Evolutionary conservation across 2,113 vertebrate species (phyloP).

Genomic region (Ophiodon elongatus): DNA sequence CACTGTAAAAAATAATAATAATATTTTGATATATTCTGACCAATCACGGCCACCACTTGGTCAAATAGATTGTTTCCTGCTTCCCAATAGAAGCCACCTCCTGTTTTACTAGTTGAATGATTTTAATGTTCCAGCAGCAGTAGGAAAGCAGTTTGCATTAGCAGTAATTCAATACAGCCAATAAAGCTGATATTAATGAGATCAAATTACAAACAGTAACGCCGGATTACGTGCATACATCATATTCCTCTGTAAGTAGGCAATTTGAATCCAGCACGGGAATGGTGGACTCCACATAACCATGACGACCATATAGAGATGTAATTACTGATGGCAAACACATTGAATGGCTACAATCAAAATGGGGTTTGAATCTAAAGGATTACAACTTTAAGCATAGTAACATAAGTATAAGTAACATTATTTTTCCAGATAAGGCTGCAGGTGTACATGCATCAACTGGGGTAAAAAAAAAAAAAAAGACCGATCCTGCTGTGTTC

Average conservation of each 20-base stretch:
- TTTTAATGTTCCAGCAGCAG: neutral
- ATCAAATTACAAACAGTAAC: neutral
- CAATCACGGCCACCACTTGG: no score
- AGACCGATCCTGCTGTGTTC: neutral
- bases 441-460: neutral
- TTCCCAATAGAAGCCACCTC: neutral
- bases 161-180: neutral
- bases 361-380: neutral
- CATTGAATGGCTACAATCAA: neutral
- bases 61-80: no score
- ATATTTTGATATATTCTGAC: no score
- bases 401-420: neutral
- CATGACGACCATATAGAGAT: neutral
- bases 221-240: neutral
- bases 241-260: neutral
- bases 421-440: neutral
- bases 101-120: neutral
- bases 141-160: neutral
- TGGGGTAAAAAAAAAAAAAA: neutral
- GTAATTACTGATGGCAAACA: neutral
- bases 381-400: neutral
- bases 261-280: no score
- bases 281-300: neutral
- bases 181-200: neutral
- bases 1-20: neutral